These are phyloP conservation scores for Calameuta idolon DNA, from an alignment of 2,888 invertebrate species.

Conservation along the genomic window DNA sequence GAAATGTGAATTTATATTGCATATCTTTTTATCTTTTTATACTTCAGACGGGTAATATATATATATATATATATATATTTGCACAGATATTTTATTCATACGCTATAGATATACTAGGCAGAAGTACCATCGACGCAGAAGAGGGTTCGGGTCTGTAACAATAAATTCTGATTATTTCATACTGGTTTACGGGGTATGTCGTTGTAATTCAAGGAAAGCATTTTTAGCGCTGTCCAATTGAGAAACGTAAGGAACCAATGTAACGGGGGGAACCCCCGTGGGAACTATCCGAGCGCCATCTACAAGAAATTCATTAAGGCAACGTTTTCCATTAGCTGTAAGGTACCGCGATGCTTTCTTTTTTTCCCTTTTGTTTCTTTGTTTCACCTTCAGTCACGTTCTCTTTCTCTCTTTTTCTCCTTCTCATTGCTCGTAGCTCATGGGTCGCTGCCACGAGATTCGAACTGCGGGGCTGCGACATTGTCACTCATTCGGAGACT, in stretches of 20 bases:
- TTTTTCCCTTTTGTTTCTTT: neutral
- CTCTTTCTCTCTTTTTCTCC: neutral
- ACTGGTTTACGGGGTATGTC: neutral
- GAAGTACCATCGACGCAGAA: neutral
- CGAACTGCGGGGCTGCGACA: neutral
- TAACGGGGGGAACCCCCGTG: neutral
- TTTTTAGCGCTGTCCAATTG: neutral
- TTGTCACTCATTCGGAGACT: neutral
- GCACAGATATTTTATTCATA: neutral
- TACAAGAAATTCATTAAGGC: neutral
- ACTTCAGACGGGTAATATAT: neutral
- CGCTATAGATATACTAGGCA: neutral
- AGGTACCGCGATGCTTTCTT: neutral
- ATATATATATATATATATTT: neutral
- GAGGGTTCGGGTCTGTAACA: neutral
- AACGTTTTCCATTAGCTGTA: neutral
- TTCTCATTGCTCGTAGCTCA: neutral
- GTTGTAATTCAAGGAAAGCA: neutral
- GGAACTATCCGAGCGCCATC: neutral
- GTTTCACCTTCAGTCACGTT: neutral
- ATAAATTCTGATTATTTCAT: neutral
- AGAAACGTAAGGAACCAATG: neutral
- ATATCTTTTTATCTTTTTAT: neutral
- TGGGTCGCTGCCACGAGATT: neutral
- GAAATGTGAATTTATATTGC: neutral